Percentiles rank a stretch among this genome's conserved stretches.
phyloP scores from a whole-genome alignment of 2,888 invertebrate species.

The Sphinx pinastri region DNA sequence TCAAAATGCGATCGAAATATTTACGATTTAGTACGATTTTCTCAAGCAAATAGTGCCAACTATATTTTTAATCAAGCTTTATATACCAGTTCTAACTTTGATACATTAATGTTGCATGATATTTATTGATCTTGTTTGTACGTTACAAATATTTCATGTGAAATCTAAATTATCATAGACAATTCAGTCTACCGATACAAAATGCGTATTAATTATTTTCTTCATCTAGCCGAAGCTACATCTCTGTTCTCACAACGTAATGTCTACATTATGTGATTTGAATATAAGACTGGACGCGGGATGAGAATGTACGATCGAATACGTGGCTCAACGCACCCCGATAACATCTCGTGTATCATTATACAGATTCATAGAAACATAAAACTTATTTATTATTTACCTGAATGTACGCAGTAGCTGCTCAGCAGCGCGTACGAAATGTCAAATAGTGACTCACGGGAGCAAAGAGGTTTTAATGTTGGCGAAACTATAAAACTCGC shows the following conservation, averaged over 20 bases:
- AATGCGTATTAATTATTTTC: too few species aligned
- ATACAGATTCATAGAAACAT: slow-evolving; percentile 37
- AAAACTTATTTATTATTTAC: slow-evolving; percentile 33
- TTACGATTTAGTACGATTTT: too few species aligned
- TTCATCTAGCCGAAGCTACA: background rate
- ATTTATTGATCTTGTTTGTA: too few species aligned
- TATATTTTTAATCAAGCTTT: too few species aligned
- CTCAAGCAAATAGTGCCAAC: too few species aligned
- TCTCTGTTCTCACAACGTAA: background rate
- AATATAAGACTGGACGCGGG: slow-evolving; percentile 35
- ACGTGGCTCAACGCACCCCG: slow-evolving; percentile 23
- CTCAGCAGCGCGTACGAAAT: slow-evolving; percentile 21
- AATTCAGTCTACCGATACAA: too few species aligned
- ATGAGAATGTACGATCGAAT: slow-evolving; percentile 33
- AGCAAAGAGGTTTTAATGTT: background rate
- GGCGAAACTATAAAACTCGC: too few species aligned
- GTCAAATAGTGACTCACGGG: slow-evolving; percentile 22
- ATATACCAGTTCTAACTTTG: too few species aligned
- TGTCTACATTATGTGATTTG: slow-evolving; percentile 37
- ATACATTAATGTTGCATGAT: too few species aligned
- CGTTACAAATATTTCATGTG: too few species aligned
- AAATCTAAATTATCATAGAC: too few species aligned
- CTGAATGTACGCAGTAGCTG: slow-evolving; percentile 23
- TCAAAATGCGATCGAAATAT: too few species aligned
- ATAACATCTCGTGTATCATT: slow-evolving; percentile 31